These are phyloP conservation scores for Canis aureus DNA, from an alignment of 2,113 vertebrate species.

Conservation along the genomic window DNA sequence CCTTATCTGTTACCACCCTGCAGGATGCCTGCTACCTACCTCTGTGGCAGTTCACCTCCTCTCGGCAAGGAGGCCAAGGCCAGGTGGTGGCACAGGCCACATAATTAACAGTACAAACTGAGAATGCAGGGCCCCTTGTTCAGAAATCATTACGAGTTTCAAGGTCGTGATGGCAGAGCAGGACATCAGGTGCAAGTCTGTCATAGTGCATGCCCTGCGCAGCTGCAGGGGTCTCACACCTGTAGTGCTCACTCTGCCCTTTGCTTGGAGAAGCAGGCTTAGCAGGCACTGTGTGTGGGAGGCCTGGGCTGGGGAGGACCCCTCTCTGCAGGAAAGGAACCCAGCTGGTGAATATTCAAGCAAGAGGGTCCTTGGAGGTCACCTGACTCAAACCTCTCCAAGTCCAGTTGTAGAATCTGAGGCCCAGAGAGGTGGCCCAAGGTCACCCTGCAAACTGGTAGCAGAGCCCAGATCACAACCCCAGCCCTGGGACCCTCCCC, in stretches of 20 bases:
- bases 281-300: neutral
- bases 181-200: neutral
- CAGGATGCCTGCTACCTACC: neutral
- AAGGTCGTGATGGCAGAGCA: neutral
- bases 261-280: neutral
- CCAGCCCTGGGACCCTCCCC: neutral
- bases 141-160: neutral
- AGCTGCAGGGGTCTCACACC: fast-evolving
- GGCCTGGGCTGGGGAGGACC: neutral
- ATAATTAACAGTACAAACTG: neutral
- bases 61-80: neutral
- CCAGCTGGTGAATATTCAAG: neutral
- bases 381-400: neutral
- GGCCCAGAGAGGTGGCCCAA: neutral
- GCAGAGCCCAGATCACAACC: neutral
- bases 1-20: neutral
- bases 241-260: neutral
- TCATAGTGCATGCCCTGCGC: neutral
- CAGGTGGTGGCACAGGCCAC: neutral
- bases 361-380: neutral
- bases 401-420: neutral
- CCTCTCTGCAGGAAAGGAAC: neutral
- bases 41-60: neutral
- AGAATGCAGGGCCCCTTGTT: neutral
- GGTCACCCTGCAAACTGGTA: neutral